These are phyloP conservation scores for Vombatus ursinus DNA, from an alignment of 2,113 vertebrate species.

Conservation along the genomic window DNA sequence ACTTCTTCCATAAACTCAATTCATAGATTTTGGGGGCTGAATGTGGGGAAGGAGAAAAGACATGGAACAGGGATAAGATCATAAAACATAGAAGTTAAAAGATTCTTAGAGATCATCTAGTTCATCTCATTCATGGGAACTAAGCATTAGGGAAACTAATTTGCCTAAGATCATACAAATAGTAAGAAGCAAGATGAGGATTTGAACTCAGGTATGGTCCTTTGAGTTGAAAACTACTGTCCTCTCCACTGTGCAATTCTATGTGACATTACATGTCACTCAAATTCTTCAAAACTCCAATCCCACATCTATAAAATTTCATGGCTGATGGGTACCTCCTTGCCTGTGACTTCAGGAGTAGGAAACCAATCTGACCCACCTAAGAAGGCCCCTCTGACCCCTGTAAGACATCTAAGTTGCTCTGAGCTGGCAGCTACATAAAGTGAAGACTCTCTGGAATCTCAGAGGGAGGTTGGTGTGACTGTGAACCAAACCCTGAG, in stretches of 20 bases:
- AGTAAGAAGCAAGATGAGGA: not conserved
- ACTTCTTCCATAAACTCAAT: not conserved
- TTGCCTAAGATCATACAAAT: not conserved
- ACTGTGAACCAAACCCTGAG: not conserved
- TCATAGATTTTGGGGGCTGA: not conserved
- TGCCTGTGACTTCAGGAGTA: not conserved
- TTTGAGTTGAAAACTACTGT: not conserved
- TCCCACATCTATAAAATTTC: not conserved
- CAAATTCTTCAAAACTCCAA: not conserved
- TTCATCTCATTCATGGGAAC: not conserved
- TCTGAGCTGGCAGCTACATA: not conserved
- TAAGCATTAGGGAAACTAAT: not conserved
- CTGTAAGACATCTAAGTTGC: not conserved
- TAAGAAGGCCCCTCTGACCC: not conserved
- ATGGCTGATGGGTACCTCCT: not conserved
- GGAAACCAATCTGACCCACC: not conserved
- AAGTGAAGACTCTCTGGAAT: not conserved
- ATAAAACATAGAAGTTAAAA: not conserved
- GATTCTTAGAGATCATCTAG: not conserved
- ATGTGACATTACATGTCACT: not conserved
- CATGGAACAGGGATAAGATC: not conserved
- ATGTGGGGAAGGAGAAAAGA: not conserved
- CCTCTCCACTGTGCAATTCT: not conserved
- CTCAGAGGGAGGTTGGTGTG: not conserved
- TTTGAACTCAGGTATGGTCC: not conserved